Conservation (phyloP, 2,797 vertebrate genomes). For the Pterois miles region DNA sequence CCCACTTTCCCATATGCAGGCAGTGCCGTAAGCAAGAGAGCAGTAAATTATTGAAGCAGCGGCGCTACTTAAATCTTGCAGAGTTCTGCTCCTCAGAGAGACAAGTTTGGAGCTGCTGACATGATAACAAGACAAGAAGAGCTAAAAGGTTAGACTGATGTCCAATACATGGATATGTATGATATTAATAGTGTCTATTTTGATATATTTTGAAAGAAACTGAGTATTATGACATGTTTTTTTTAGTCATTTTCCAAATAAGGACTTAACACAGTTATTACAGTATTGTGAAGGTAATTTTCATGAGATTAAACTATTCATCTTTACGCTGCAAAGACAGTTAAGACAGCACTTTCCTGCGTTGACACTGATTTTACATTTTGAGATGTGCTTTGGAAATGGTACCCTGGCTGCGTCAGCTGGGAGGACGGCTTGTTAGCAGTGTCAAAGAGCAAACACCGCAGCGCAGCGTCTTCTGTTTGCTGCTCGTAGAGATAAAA, state of each 20-base stretch:
- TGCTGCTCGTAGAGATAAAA: conserved; percentile 59
- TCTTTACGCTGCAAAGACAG: not conserved
- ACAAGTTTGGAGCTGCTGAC: conserved; percentile 7
- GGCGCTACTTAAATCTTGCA: not conserved
- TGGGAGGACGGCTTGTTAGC: conserved; percentile 47
- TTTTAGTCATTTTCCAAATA: not conserved
- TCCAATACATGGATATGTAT: not conserved
- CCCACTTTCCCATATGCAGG: conserved; percentile 17
- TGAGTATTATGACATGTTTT: not conserved
- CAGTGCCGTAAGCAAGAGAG: conserved; percentile 2
- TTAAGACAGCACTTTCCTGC: not conserved
- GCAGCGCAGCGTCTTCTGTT: conserved; percentile 22
- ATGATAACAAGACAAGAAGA: not conserved
- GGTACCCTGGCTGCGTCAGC: conserved; percentile 3
- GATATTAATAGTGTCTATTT: not conserved
- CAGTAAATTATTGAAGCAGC: conserved; percentile 54
- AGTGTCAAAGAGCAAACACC: conserved; percentile 30
- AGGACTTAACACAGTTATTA: not conserved
- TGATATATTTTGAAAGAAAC: not conserved
- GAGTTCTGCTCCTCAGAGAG: not conserved
- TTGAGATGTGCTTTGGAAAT: not conserved
- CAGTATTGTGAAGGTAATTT: not conserved
- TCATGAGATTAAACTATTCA: not conserved
- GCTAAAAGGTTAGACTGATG: not conserved
- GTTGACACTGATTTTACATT: not conserved